phyloP scores from a whole-genome alignment of 2,888 invertebrate species.

The Digitonthophagus gazella region DNA sequence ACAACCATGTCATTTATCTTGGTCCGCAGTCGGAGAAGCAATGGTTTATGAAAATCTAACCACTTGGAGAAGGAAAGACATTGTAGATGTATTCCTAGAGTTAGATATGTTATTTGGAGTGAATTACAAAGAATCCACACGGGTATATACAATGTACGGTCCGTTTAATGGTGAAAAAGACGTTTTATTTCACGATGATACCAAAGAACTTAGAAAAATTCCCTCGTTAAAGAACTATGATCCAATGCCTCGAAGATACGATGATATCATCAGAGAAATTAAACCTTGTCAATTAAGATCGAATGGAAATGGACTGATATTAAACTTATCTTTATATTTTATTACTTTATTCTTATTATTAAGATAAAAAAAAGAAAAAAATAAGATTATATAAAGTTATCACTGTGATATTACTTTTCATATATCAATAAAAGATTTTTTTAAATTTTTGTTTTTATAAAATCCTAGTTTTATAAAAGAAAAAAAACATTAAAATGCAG shows the following conservation, averaged over 20 bases:
- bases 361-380: no score
- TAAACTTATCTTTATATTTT: not conserved
- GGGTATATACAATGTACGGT: slow-evolving; percentile 69
- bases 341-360: not conserved
- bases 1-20: slow-evolving; percentile 60
- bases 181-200: slow-evolving; percentile 66
- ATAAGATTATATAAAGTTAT: slow-evolving; percentile 18
- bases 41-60: slow-evolving; percentile 61
- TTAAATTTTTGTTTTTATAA: no score
- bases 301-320: no score
- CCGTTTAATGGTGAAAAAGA: slow-evolving; percentile 62
- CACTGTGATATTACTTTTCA: slow-evolving; percentile 29
- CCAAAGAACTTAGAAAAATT: slow-evolving; percentile 44
- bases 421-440: slow-evolving; percentile 28
- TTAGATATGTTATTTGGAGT: slow-evolving; percentile 72
- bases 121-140: slow-evolving; percentile 56
- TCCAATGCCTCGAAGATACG: slow-evolving; percentile 40
- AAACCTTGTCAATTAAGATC: slow-evolving; percentile 35
- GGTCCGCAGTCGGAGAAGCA: slow-evolving; percentile 67
- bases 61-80: slow-evolving; percentile 62
- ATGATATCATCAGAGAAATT: slow-evolving; percentile 33
- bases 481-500: no score
- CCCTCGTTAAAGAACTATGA: slow-evolving; percentile 44
- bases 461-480: no score
- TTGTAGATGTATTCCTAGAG: slow-evolving; percentile 66